Percentiles rank a stretch among this genome's conserved stretches.
These are phyloP conservation scores for Brassicogethes aeneus DNA, from an alignment of 2,888 invertebrate species.

Conservation along the genomic window DNA sequence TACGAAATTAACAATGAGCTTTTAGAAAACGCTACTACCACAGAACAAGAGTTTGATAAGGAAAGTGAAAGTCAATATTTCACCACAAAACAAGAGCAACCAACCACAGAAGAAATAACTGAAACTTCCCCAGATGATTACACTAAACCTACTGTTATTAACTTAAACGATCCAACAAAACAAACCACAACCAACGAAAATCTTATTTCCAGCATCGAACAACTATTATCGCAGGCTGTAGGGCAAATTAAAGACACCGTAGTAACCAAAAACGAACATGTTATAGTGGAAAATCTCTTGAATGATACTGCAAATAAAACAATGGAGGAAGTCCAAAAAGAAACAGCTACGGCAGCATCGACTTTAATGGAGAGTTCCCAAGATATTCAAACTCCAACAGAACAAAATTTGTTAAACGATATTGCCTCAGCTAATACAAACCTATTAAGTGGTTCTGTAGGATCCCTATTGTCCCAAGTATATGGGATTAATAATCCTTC, in stretches of 20 bases:
- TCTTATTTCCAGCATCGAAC: slow-evolving; percentile 32
- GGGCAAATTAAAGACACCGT: slow-evolving; percentile 20
- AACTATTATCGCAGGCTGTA: slow-evolving; percentile 32
- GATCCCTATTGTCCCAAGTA: slow-evolving; percentile 29
- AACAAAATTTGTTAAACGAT: background rate
- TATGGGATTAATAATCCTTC: slow-evolving; percentile 14
- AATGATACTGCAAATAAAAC: slow-evolving; percentile 19
- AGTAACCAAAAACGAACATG: slow-evolving; percentile 15
- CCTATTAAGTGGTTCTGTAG: slow-evolving; percentile 24
- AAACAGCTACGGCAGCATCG: slow-evolving; percentile 23
- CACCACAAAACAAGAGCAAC: background rate
- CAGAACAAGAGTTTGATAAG: background rate
- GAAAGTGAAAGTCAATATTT: background rate
- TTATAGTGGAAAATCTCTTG: slow-evolving; percentile 22
- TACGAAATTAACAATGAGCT: slow-evolving; percentile 35
- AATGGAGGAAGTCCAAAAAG: slow-evolving; percentile 19
- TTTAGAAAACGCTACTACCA: slow-evolving; percentile 8
- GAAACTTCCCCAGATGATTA: background rate
- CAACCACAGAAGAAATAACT: background rate
- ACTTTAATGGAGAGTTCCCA: slow-evolving; percentile 5
- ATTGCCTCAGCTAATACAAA: slow-evolving; percentile 7
- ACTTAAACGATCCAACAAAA: background rate
- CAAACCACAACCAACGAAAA: slow-evolving; percentile 20
- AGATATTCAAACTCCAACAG: slow-evolving; percentile 6
- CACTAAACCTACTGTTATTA: background rate